Base-by-base conservation (phyloP, 2,888 invertebrate genomes). In the Drosophila pseudotakahashii region DNA sequence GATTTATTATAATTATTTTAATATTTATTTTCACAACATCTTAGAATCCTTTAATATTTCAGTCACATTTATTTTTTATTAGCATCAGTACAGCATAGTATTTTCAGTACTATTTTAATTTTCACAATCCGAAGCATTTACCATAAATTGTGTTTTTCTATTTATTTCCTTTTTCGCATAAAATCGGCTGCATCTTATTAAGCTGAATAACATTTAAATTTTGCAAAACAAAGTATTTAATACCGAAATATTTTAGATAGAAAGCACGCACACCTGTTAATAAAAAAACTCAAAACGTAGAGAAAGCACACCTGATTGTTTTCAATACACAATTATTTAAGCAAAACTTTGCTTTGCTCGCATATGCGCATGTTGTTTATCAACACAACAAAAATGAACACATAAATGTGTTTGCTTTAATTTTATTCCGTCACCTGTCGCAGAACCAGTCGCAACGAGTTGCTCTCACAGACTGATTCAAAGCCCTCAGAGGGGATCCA, bases 311-410 rank as follows among this genome's bases (percentile, higher is more conserved):
- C 62, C 62, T 61, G 61, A 63, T 61, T 48, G 62, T 50, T 63
- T 61, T 7, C 23, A 36, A 37, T 30, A 19, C 23, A 32, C 37
- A 45, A 63, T 41, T 41, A 42, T 36, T 48, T 19, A 34, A 16
- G 47, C 61, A n/a, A 41, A 47, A 48, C 34, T 61, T 23, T 16
- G 36, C 34, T 42, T 16, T 16, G 11, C 37, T 59, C 19, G 47
- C 32, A 48, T 50, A 41, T 61, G 62, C 48, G 48, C 62, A 63
- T 41, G 48, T 61, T 63, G 62, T 63, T 63, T 61, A 63, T 61
- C 62, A 50, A 32, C 34, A 11, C n/a, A 50, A 63, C 42, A 63
- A 61, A 41, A 48, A n/a, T n/a, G n/a, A 34, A 30, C 23, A n/a
- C 32, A 13, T 45, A 32, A 19, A 2, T 7, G 37, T 10, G 7